These are phyloP conservation scores for Candidula unifasciata DNA, from an alignment of 2,888 invertebrate genomes.

Conservation along the genomic window DNA sequence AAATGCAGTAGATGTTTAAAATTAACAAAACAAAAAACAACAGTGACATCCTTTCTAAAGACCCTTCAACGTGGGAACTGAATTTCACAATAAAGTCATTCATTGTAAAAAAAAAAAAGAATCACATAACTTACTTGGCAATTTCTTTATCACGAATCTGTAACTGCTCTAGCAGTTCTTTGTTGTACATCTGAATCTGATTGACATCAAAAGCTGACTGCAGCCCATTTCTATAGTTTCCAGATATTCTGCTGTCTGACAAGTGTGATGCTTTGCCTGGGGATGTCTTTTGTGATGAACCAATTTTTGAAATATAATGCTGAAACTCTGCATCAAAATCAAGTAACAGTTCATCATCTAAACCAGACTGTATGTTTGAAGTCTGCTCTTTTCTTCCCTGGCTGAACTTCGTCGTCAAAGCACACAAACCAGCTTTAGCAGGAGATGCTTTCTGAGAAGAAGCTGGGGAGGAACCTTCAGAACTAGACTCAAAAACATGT, in stretches of 20 bases:
- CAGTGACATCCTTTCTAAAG: too few relatives aligned
- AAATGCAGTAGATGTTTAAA: too few relatives aligned
- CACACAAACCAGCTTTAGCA: background rate
- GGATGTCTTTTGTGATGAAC: constrained; percentile 12
- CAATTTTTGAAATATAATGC: background rate
- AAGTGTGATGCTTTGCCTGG: background rate
- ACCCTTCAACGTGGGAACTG: too few relatives aligned
- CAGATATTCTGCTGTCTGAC: background rate
- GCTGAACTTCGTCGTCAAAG: background rate
- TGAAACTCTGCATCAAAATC: constrained; percentile 65
- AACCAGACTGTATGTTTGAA: constrained; percentile 27
- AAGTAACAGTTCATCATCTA: constrained; percentile 63
- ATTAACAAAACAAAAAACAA: too few relatives aligned
- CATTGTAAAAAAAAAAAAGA: background rate
- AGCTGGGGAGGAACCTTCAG: constrained; percentile 4
- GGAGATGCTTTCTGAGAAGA: constrained; percentile 34
- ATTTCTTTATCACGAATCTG: constrained; percentile 62
- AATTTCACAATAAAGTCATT: background rate
- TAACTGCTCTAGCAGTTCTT: constrained; percentile 61
- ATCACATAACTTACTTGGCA: constrained; percentile 54
- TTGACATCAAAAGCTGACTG: constrained; percentile 51
- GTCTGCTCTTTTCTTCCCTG: background rate
- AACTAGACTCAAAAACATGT: background rate
- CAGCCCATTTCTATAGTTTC: constrained; percentile 31
- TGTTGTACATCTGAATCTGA: constrained; percentile 60